Base-by-base conservation (phyloP, 1,140 invertebrate species). In the Drosophila persimilis region DNA sequence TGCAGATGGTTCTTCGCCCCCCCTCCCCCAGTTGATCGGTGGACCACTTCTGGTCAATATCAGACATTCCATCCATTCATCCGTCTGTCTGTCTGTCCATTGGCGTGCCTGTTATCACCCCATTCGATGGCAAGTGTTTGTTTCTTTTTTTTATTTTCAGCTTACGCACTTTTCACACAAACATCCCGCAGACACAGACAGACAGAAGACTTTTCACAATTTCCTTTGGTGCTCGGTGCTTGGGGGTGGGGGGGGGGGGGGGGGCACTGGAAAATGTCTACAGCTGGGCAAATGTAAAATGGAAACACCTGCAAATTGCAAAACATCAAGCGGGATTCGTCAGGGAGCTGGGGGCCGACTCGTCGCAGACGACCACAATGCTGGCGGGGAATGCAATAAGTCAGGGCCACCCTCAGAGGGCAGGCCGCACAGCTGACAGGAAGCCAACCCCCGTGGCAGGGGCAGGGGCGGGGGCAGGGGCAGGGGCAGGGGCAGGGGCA, bases 261-360 rank as follows among this genome's bases (percentile, higher is more conserved):
- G 20, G 20, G 1, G 1, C 24, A 15, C 8, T 35, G 11, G 9
- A 62, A 80, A 81, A 84, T 81, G 62, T 81, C 59, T 75, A 84
- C 80, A 83, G 75, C 77, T 83, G 80, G 35, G 43, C 54, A 73
- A 65, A 58, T 73, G 47, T 45, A 29, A 73, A 69, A 76, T 63
- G 62, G 51, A 74, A 86, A 88, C 83, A 88, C 83, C 83, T 88
- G 83, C 83, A 88, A 88, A 88, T 88, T 88, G 83, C 83, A 88
- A 59, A 88, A 88, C 83, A 88, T 79, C 24, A 54, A 76, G 52
- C 39, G 22, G 52, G 61, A 88, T 83, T 88, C 74, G 71, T 77
- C 74, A 85, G 73, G 61, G 60, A 50, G 57, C 20, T 51, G 77
- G 26, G 31, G 22, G 7, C 24, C 24, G 15, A 1, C 15, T 22